These are phyloP conservation scores for Pseudochaenichthys georgianus DNA, from an alignment of 2,797 vertebrate species.

Conservation along the genomic window DNA sequence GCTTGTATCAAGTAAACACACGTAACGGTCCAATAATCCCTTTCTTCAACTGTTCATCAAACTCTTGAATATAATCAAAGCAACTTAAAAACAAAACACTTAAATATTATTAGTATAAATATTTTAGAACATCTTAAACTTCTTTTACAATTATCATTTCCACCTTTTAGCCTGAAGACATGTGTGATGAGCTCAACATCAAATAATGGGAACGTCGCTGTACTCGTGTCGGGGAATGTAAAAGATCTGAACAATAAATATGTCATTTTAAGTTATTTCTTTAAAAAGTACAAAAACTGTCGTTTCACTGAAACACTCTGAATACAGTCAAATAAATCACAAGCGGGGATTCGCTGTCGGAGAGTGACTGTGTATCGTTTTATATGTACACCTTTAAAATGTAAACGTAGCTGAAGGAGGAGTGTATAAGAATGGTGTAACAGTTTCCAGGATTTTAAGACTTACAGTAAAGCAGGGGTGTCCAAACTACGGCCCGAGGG, in stretches of 20 bases:
- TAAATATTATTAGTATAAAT: conserved; percentile 67
- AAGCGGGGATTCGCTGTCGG: neutral
- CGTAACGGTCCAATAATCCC: conserved; percentile 9
- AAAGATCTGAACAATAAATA: conserved; percentile 62
- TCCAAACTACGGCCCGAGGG: too few relatives aligned
- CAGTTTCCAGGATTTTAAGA: conserved; percentile 25
- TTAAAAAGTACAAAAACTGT: conserved; percentile 1
- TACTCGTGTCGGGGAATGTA: conserved; percentile 29
- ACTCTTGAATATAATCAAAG: neutral
- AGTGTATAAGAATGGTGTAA: conserved; percentile 15
- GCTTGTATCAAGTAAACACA: neutral
- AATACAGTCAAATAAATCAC: neutral
- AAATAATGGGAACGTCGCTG: neutral
- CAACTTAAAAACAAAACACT: conserved; percentile 26
- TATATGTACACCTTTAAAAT: conserved; percentile 19
- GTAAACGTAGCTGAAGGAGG: conserved; percentile 38
- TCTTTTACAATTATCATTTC: conserved; percentile 13
- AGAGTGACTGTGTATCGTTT: neutral
- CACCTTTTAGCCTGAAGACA: neutral
- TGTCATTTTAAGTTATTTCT: conserved; percentile 20
- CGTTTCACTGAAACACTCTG: conserved; percentile 31
- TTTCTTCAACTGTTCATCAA: conserved; percentile 11
- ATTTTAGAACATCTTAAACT: conserved; percentile 38
- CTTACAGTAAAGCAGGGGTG: neutral
- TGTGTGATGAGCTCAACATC: neutral